These are phyloP conservation scores for Melanocharis versteri DNA, from an alignment of 2,113 vertebrate species.

Conservation along the genomic window DNA sequence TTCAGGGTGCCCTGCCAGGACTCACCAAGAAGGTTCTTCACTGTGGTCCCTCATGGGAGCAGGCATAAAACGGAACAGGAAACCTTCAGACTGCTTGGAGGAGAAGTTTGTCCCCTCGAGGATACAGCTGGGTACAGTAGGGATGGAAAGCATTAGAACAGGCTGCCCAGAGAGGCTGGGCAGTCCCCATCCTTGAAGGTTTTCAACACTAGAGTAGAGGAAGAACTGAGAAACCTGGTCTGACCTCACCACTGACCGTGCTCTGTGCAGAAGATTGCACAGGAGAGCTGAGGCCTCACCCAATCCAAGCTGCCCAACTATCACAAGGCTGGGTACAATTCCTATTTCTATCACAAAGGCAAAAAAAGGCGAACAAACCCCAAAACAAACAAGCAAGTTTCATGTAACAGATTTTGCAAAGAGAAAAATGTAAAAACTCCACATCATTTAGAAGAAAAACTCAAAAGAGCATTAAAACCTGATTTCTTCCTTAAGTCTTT, in stretches of 20 bases:
- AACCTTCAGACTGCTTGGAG: neutral
- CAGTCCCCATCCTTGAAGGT: neutral
- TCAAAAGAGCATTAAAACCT: neutral
- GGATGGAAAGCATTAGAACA: neutral
- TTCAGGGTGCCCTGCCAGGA: neutral
- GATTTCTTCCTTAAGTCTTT: neutral
- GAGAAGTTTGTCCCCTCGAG: neutral
- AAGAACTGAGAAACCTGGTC: rapidly evolving
- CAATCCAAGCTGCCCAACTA: neutral
- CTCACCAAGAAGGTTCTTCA: neutral
- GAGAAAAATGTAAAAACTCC: neutral
- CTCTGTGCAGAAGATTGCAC: neutral
- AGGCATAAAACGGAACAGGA: neutral
- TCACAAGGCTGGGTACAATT: neutral
- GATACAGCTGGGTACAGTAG: rapidly evolving
- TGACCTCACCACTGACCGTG: neutral
- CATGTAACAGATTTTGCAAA: neutral
- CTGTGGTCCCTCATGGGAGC: neutral
- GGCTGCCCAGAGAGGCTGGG: neutral
- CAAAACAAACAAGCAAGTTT: neutral
- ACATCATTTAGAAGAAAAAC: neutral
- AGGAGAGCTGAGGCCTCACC: neutral
- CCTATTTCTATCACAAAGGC: neutral
- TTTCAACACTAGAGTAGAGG: neutral
- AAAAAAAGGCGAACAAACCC: neutral